Evolutionary conservation across 2,888 invertebrate genomes (phyloP), one percentile per base, ranked within the genome.

Genomic region (Andrena marginata): DNA sequence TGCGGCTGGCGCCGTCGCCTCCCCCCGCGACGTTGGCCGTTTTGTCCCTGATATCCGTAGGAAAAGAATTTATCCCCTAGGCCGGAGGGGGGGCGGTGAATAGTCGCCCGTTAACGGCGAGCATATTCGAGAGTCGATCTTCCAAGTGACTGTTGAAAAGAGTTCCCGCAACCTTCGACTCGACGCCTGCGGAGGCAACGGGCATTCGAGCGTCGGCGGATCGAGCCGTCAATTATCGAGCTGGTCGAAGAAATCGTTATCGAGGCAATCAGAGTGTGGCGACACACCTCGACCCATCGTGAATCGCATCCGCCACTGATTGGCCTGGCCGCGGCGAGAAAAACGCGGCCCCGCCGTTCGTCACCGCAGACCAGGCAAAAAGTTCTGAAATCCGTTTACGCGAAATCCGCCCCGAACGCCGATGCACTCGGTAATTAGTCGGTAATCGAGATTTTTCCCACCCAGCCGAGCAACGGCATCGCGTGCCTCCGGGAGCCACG

Each of bases 241-340:
- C 69, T 69, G 79, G 76, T 89, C 87, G 88, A 86, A 90, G 90
- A 92, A 91, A 92, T 91, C 87, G 89, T 92, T 91, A 92, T 90
- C 90, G 90, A 77, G 89, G 81, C 89, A 90, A 92, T 87, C 92
- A 91, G 91, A 92, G 90, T 92, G 92, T 90, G 86, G 88, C 91
- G 91, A 87, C 87, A 87, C 91, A 88, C 91, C 87, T 86, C 76
- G 85, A 76, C 77, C 80, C 85, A 75, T 85, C 87, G 86, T 88
- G 84, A 90, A 83, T 85, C 85, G 86, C 85, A 89, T 89, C 84
- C 89, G 89, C 83, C 83, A 78, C 83, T 85, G 87, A 89, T 89
- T 88, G 82, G 78, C 73, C 31, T 64, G 33, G 64, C 60, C 62
- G 72, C 49, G 42, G 62, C 51, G 71, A 72, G 72, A 87, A 83